A percentile compares a stretch with the other conserved stretches of the same genome.
These are phyloP conservation scores for Anorthoa munda DNA, from an alignment of 2,888 invertebrate species.

Conservation along the genomic window DNA sequence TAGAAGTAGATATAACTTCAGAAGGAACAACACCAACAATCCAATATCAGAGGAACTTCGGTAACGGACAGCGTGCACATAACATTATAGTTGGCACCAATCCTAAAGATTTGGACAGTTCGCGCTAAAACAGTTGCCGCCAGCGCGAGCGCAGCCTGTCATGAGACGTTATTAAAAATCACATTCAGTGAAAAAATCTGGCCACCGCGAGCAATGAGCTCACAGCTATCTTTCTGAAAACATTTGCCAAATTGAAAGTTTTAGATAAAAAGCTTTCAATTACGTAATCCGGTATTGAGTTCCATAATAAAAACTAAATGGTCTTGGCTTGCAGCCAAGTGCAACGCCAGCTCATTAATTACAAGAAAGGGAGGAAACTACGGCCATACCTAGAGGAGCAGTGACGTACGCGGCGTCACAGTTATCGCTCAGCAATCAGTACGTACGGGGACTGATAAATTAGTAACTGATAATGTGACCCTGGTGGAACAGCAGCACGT, in stretches of 20 bases:
- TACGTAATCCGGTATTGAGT: conserved; percentile 38
- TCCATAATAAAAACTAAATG: conserved; percentile 30
- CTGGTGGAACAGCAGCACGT: conserved; percentile 9
- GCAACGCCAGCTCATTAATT: conserved; percentile 46
- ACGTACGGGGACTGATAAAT: conserved; percentile 11
- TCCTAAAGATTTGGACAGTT: background rate
- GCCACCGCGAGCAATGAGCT: conserved; percentile 27
- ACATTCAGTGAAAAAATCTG: conserved; percentile 11
- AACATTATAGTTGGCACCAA: background rate
- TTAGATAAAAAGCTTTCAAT: conserved; percentile 40
- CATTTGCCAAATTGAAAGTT: conserved; percentile 36
- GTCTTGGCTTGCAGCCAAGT: conserved; percentile 52
- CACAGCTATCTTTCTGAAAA: conserved; percentile 9
- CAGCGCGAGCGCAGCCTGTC: background rate
- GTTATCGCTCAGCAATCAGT: conserved; percentile 8
- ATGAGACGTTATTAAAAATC: conserved; percentile 10
- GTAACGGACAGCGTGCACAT: too few relatives aligned
- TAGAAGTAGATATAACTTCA: background rate
- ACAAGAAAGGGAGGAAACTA: conserved; percentile 53
- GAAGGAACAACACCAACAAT: background rate
- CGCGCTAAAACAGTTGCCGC: background rate
- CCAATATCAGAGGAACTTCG: too few relatives aligned
- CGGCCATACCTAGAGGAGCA: conserved; percentile 2
- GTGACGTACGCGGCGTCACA: conserved; percentile 40
- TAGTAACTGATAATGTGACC: conserved; percentile 15